Evolutionary conservation across 2,888 invertebrate genomes (phyloP).

Genomic region (Drosophila rellima): DNA sequence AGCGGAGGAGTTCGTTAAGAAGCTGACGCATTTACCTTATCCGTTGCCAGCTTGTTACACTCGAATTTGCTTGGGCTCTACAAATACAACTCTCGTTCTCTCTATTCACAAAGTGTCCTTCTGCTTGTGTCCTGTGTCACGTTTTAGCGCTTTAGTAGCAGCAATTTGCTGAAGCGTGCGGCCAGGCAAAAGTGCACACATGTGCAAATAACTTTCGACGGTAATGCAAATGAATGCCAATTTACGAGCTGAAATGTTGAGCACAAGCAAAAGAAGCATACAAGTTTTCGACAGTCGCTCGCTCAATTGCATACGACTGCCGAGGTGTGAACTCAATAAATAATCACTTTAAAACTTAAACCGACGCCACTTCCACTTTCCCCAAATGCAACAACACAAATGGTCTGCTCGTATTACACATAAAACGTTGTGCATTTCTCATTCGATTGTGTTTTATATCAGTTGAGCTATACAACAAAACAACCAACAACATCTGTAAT

Average conservation of each 20-base stretch:
- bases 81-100: not conserved
- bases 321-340: slow-evolving; percentile 66
- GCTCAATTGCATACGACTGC: slow-evolving; percentile 55
- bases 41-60: slow-evolving; percentile 57
- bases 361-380: slow-evolving; percentile 1
- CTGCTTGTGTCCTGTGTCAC: slow-evolving; percentile 66
- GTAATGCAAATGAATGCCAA: slow-evolving; percentile 82
- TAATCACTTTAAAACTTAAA: slow-evolving; percentile 39
- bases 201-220: slow-evolving; percentile 75
- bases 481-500: too few relatives aligned
- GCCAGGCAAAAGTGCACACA: slow-evolving; percentile 70
- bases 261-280: not conserved
- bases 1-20: slow-evolving; percentile 2
- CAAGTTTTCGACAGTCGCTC: slow-evolving; percentile 29
- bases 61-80: slow-evolving; percentile 39
- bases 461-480: not conserved
- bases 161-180: slow-evolving; percentile 71
- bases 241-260: slow-evolving; percentile 58
- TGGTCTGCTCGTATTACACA: not conserved
- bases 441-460: not conserved
- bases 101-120: not conserved
- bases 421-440: not conserved
- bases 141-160: slow-evolving; percentile 74
- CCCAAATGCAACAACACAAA: not conserved
- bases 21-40: slow-evolving; percentile 34